A percentile compares a stretch with the other conserved stretches of the same genome.
phyloP scores from a whole-genome alignment of 2,797 vertebrate species.

The Microhierax caerulescens region DNA sequence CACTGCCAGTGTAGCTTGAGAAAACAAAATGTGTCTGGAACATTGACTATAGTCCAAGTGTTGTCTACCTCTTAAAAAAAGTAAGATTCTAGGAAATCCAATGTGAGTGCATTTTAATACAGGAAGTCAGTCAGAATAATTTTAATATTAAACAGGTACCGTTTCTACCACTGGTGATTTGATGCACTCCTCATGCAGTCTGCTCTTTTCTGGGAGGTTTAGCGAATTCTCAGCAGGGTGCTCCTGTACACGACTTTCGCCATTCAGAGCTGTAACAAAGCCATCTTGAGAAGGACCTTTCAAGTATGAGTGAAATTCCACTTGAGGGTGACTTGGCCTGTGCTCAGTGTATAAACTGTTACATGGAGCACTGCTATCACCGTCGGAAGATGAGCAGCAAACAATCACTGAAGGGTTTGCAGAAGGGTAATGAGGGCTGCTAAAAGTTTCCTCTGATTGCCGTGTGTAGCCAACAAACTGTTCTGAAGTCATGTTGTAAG shows the following conservation, averaged over 20 bases:
- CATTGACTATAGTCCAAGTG: slow-evolving; percentile 44
- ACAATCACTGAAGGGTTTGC: slow-evolving; percentile 82
- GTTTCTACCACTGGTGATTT: slow-evolving; percentile 90
- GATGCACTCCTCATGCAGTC: slow-evolving; percentile 86
- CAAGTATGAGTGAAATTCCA: slow-evolving; percentile 91
- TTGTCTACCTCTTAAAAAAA: slow-evolving; percentile 66
- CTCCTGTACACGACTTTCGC: slow-evolving; percentile 78
- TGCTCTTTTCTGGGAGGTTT: slow-evolving; percentile 85
- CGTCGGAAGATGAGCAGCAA: slow-evolving; percentile 85
- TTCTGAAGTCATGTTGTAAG: slow-evolving; percentile 85
- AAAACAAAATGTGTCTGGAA: slow-evolving; percentile 71
- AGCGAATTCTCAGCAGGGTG: slow-evolving; percentile 82
- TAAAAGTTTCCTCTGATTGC: slow-evolving; percentile 78
- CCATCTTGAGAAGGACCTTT: slow-evolving; percentile 88
- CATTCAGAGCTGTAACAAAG: slow-evolving; percentile 82
- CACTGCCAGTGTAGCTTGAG: slow-evolving; percentile 67
- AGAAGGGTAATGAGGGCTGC: slow-evolving; percentile 80
- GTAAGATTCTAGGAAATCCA: slow-evolving; percentile 70
- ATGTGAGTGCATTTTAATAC: slow-evolving; percentile 50
- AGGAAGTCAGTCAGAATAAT: slow-evolving; percentile 56
- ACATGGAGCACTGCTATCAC: slow-evolving; percentile 78
- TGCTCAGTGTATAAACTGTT: slow-evolving; percentile 83
- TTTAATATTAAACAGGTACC: slow-evolving; percentile 85
- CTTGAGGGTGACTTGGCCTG: slow-evolving; percentile 78
- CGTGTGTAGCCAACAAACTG: slow-evolving; percentile 83